Base-by-base conservation (phyloP, 1,140 invertebrate genomes). In the Eciton burchellii region DNA sequence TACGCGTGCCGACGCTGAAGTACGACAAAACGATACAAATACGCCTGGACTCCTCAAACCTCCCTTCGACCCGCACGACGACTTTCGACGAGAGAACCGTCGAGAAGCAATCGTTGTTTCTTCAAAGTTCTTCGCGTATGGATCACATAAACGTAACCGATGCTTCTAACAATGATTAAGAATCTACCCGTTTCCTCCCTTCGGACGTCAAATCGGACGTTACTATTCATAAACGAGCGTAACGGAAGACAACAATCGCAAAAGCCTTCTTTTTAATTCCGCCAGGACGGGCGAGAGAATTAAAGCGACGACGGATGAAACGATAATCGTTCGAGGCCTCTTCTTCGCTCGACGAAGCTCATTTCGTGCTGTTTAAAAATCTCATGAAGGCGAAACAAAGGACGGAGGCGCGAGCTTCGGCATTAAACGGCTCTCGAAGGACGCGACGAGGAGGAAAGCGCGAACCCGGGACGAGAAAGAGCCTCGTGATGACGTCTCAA, bases 341-440 rank as follows among this genome's bases (percentile, higher is more conserved):
- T 88, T 77, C 76, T 87, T 83, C 84, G 73, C 71, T 73, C 86
- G 81, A 59, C 71, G 84, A 91, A 91, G 83, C 89, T 92, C 89
- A 92, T 93, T 92, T 89, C 86, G 89, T 71, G 86, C 86, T 90
- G 89, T 89, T 92, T 93, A 92, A 93, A 93, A 93, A 93, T 90
- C 92, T 92, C 90, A 92, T 92, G 90, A 92, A 92, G 90, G 83
- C 89, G 90, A 92, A 92, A 92, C 92, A 92, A 92, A 93, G 89
- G 88, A 90, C 70, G 81, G n/a, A 87, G 83, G 82, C 85, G 82
- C 62, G 81, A 84, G 59, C 82, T 91, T 89, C 79, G 86, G 85
- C 89, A 84, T 92, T 92, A 92, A 91, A 89, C 90, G 87, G 85
- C 86, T 81, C 87, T 83, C 81, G 81, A 89, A 84, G 84, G 79